Conservation (phyloP, 1,140 invertebrate genomes). For the Caenorhabditis remanei region DNA sequence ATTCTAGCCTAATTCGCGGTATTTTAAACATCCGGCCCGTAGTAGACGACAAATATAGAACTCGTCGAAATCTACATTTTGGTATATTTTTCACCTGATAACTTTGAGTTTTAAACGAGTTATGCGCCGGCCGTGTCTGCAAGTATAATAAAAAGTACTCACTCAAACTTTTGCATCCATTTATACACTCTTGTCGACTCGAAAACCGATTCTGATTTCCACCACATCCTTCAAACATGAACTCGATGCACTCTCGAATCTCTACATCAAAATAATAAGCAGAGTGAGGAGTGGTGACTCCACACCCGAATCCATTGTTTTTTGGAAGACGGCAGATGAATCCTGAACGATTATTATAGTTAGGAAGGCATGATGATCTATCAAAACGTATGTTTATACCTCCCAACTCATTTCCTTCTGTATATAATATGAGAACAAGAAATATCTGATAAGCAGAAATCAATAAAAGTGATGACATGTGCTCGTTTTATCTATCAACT, state of each 20-base stretch:
- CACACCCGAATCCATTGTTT: slow-evolving; percentile 66
- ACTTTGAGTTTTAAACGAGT: neutral
- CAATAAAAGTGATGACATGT: neutral
- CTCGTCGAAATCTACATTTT: too few species aligned
- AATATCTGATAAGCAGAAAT: neutral
- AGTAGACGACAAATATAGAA: too few species aligned
- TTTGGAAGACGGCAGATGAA: slow-evolving; percentile 67
- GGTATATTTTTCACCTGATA: too few species aligned
- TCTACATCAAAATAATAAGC: slow-evolving; percentile 67
- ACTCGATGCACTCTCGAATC: slow-evolving; percentile 69
- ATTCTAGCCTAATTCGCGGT: too few species aligned
- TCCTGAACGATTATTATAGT: slow-evolving; percentile 46
- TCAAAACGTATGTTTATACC: neutral
- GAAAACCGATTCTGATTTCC: slow-evolving; percentile 70
- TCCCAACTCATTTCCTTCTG: slow-evolving; percentile 37
- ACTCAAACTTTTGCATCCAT: slow-evolving; percentile 68
- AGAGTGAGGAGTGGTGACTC: slow-evolving; percentile 64
- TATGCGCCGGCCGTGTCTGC: neutral
- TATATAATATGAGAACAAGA: too few species aligned
- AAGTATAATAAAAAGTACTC: slow-evolving; percentile 1
- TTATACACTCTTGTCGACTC: slow-evolving; percentile 66
- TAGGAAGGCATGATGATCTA: too few species aligned
- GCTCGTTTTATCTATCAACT: neutral
- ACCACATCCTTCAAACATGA: slow-evolving; percentile 69
- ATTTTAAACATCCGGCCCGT: too few species aligned